Percentiles rank a stretch among this genome's conserved stretches.
Conservation (phyloP, 2,888 invertebrate genomes). For the Pegoplata infirma region DNA sequence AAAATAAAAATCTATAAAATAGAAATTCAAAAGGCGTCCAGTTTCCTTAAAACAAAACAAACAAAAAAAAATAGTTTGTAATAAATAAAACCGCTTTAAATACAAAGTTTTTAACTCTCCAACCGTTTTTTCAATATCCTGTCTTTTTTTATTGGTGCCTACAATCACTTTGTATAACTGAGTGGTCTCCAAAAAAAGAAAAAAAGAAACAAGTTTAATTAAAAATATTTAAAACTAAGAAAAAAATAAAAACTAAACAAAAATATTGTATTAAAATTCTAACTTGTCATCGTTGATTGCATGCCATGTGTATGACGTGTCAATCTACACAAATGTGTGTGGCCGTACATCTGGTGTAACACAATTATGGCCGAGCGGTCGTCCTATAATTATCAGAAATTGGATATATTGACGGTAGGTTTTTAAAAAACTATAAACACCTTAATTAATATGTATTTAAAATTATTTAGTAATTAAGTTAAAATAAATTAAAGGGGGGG, state of each 20-base stretch:
- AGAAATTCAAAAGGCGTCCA: conserved; percentile 52
- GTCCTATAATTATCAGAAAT: conserved; percentile 77
- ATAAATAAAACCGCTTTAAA: conserved; percentile 29
- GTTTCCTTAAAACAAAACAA: conserved; percentile 31
- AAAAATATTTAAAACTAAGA: conserved; percentile 10
- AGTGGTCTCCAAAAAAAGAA: not conserved
- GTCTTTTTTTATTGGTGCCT: not conserved
- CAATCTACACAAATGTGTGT: conserved; percentile 78
- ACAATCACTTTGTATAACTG: not conserved
- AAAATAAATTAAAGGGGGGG: no score
- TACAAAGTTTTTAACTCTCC: conserved; percentile 20
- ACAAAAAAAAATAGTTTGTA: conserved; percentile 6
- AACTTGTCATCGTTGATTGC: conserved; percentile 65
- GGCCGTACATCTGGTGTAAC: conserved; percentile 78
- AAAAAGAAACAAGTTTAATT: conserved; percentile 23
- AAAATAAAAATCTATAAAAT: conserved; percentile 27
- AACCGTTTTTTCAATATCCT: conserved; percentile 11
- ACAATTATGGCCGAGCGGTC: conserved; percentile 79
- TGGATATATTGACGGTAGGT: conserved; percentile 79
- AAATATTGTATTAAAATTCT: conserved; percentile 39
- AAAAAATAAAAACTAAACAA: conserved; percentile 26
- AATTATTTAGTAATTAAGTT: no score
- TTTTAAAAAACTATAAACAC: no score
- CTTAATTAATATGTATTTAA: no score
- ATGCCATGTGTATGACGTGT: conserved; percentile 77